Evolutionary conservation across 35 echinoderm and acorn worm species (phyloP).

Genomic region (Acanthaster planci): DNA sequence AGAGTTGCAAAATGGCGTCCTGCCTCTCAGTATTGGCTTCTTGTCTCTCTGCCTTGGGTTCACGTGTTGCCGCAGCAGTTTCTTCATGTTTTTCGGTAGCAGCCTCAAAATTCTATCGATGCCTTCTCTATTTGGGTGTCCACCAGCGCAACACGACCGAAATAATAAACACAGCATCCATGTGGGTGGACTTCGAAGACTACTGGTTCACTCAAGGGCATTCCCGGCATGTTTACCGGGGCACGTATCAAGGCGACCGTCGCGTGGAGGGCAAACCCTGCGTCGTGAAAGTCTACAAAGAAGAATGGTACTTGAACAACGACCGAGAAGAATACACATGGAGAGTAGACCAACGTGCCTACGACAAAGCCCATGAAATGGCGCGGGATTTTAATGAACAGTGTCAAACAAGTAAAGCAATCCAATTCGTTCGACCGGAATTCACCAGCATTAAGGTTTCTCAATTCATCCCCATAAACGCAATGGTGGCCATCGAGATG

Average conservation of each 20-base stretch:
- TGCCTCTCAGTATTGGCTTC: no score
- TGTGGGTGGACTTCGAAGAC: not conserved
- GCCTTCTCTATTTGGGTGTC: no score
- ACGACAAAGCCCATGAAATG: not conserved
- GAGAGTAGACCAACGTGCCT: not conserved
- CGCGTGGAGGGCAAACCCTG: not conserved
- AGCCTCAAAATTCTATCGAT: no score
- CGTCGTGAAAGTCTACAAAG: conserved; percentile 2
- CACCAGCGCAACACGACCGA: not conserved
- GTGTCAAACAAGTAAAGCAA: not conserved
- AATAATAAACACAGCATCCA: not conserved
- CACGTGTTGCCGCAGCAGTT: no score
- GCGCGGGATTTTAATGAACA: not conserved
- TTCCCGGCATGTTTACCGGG: not conserved
- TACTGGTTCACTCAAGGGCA: not conserved
- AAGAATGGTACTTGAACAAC: not conserved
- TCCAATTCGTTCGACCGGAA: not conserved
- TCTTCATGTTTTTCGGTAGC: no score
- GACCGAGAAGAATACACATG: not conserved
- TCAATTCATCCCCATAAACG: no score
- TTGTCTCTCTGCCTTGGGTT: no score
- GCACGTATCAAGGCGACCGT: not conserved
- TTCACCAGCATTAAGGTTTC: no score
- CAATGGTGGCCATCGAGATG: no score
- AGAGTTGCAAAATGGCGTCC: no score